Conservation (phyloP, 2,113 vertebrate genomes). For the Passer domesticus region DNA sequence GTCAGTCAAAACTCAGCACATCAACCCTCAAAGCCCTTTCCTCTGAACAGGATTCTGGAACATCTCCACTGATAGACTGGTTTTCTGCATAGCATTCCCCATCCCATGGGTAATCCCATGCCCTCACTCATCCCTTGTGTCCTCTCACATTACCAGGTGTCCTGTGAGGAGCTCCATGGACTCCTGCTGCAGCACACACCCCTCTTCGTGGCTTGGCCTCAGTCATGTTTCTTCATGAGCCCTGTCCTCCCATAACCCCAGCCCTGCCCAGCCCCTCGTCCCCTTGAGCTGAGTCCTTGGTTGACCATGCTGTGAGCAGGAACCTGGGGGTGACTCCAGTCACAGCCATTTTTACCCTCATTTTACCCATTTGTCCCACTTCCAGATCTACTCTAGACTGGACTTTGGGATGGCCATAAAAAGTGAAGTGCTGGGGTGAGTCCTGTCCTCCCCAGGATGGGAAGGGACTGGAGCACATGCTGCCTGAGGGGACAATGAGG, state of each 20-base stretch:
- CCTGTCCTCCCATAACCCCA: not conserved
- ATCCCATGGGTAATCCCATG: fast-evolving
- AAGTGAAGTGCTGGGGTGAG: not conserved
- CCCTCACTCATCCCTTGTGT: not conserved
- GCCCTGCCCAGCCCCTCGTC: not conserved
- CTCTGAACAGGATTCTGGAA: not conserved
- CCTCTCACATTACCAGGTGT: not conserved
- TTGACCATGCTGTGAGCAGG: not conserved
- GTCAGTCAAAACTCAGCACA: not conserved
- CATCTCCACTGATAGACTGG: not conserved
- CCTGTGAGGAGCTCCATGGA: not conserved
- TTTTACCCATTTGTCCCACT: not conserved
- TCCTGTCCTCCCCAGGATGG: not conserved
- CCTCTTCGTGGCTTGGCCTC: not conserved
- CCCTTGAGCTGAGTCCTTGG: not conserved
- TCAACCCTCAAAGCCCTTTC: not conserved
- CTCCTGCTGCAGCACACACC: not conserved
- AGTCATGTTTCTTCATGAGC: not conserved
- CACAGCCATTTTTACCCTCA: not conserved
- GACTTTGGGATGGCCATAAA: not conserved
- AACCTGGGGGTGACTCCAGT: not conserved
- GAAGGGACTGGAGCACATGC: not conserved
- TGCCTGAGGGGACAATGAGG: not conserved
- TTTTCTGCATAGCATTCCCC: not conserved
- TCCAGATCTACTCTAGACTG: not conserved